Evolutionary conservation across 2,888 invertebrate species (phyloP).

Genomic region (Cataglyphis rosenhaueri): DNA sequence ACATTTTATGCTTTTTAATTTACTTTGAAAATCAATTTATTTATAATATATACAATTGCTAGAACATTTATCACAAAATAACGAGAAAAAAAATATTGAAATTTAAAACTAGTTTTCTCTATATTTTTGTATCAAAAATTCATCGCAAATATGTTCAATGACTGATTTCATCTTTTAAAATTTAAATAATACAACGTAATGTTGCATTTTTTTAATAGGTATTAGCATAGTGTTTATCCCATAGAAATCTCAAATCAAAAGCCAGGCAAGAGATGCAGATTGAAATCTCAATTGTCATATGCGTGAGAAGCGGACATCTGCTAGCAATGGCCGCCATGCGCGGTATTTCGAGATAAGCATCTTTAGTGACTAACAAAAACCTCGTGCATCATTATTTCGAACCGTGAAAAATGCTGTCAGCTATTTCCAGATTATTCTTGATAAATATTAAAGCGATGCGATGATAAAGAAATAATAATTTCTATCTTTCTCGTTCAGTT

Average conservation of each 20-base stretch:
- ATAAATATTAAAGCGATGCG: constrained; percentile 32
- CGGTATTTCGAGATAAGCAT: constrained; percentile 72
- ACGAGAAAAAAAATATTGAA: background rate
- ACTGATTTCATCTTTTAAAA: background rate
- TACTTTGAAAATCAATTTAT: background rate
- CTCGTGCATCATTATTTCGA: constrained; percentile 66
- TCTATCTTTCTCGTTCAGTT: background rate
- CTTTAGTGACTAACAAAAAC: constrained; percentile 69
- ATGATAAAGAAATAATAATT: constrained; percentile 24
- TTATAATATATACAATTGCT: background rate
- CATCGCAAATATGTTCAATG: background rate
- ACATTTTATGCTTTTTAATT: background rate
- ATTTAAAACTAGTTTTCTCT: background rate
- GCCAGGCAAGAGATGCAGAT: constrained; percentile 70
- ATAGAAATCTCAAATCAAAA: constrained; percentile 45
- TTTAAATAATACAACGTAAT: background rate
- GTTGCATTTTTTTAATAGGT: background rate
- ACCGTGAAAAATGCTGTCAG: constrained; percentile 53
- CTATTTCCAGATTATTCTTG: constrained; percentile 43
- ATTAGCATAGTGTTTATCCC: constrained; percentile 33
- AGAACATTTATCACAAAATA: background rate
- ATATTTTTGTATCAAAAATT: background rate
- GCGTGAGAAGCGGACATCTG: constrained; percentile 80
- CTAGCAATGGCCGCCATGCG: constrained; percentile 55
- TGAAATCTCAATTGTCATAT: constrained; percentile 71